Base-by-base conservation (phyloP, 2,797 vertebrate genomes). In the Lemur catta region DNA sequence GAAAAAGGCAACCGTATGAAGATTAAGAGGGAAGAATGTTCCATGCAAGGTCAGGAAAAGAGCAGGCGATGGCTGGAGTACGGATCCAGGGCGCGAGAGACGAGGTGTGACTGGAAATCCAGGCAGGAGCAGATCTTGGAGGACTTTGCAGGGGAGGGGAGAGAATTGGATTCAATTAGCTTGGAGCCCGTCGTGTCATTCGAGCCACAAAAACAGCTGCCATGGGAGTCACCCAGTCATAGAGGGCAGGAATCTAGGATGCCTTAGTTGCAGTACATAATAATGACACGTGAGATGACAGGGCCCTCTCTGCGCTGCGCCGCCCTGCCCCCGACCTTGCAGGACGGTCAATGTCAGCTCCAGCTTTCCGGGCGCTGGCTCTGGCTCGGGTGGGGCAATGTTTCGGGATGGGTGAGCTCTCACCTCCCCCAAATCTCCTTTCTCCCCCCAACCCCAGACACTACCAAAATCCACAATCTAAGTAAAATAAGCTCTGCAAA, bases 121-220 rank as follows among this genome's bases (percentile, higher is more conserved):
- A 91, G 92, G 80, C 84, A 30, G 38, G 33, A 46, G n/a, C 59
- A 85, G 74, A 33, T 57, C 50, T 57, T 43, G 75, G 4, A 28
- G 35, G 69, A 65, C 30, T 80, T 33, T 3, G 61, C 41, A 20
- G 24, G 43, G 30, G 22, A 74, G 41, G 38, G 52, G 55, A 76
- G 43, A 41, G 33, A 26, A 72, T 35, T 30, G 61, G 61, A 55
- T 57, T 59, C 69, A 67, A 12, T 82, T 35, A 69, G 81, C 63
- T 61, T 41, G 38, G 92, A 85, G 67, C 52, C 1, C 6, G 46
- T 18, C 35, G 76, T 48, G 89, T 65, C 74, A 17, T n/a, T 35
- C 17, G 80, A 93, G 33, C 5, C 57, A 74, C 93, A 88, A 84
- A 89, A 80, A 69, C 94, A 93, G 76, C 91, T 84, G 93, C 80